Evolutionary conservation across 2,888 invertebrate genomes (phyloP), one percentile per base, ranked within the genome.

Genomic region (Oeneis ivallda): DNA sequence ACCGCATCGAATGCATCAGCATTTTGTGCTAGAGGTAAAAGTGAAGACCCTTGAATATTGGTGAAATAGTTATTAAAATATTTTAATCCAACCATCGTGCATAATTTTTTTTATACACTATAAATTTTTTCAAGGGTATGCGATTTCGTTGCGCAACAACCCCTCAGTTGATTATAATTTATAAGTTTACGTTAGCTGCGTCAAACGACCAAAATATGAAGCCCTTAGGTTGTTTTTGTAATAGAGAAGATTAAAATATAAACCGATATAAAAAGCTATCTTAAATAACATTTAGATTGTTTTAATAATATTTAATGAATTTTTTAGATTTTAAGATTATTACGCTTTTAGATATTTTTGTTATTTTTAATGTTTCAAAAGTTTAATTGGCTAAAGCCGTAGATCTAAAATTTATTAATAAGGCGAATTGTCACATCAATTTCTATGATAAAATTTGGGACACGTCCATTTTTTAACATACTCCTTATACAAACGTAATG

Each of bases 341-440:
- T 43, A 58, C 45, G 45, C 45, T 58, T 58, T 58, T 47, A 58
- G 58, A 58, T 58, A n/a, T 57, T 13, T 43, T 45, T n/a, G n/a
- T n/a, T 57, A 57, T 43, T 57, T 26, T 32, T 32, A 57, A 1
- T 47, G 19, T 41, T 54, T 39, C 5, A 56, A 53, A 58, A 15
- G 17, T 34, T 15, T 26, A 1, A 26, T n/a, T 15, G n/a, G 2
- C 32, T 34, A 26, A 26, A 26, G 26, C 26, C 26, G 26, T 26
- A 26, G 26, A 26, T 26, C 26, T 0, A 26, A 26, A 26, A 26
- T 26, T 26, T 11, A 5, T 57, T 47, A 47, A 57, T 47, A 47
- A 57, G 41, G 41, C 10, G 58, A 58, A 47, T 34, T 58, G 34
- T 47, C 47, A 47, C 58, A 58, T 45, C 56, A 56, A 56, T 19